Evolutionary conservation across 2,797 vertebrate species (phyloP).

Genomic region (Phaenicophaeus curvirostris): DNA sequence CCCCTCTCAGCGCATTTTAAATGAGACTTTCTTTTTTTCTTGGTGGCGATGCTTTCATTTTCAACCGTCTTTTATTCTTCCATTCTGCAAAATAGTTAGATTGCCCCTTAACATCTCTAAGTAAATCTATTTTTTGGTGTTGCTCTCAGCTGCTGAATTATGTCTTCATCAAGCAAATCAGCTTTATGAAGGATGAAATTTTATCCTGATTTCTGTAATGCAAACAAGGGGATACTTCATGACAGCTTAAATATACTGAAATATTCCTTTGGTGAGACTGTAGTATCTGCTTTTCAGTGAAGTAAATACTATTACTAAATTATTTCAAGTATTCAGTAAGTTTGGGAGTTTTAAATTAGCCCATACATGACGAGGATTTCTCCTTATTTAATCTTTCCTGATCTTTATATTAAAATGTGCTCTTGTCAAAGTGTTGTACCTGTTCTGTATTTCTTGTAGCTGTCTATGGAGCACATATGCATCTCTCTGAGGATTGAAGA

Average conservation of each 20-base stretch:
- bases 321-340: not conserved
- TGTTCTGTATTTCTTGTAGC: not conserved
- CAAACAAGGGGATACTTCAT: not conserved
- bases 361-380: not conserved
- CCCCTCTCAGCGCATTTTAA: not conserved
- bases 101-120: not conserved
- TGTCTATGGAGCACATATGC: not conserved
- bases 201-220: not conserved
- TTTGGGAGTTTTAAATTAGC: not conserved
- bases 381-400: not conserved
- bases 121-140: not conserved
- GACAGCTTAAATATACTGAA: not conserved
- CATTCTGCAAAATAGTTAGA: not conserved
- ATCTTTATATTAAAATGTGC: not conserved
- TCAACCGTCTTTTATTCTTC: not conserved
- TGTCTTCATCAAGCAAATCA: not conserved
- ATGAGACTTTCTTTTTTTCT: not conserved
- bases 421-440: not conserved
- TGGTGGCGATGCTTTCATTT: not conserved
- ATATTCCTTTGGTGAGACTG: not conserved
- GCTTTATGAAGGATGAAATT: not conserved
- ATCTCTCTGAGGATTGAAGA: slow-evolving; percentile 2
- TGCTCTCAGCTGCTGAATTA: not conserved
- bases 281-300: not conserved
- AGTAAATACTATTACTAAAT: not conserved